Conservation (phyloP, 2,888 invertebrate species). For the Neoscelio sp. region DNA sequence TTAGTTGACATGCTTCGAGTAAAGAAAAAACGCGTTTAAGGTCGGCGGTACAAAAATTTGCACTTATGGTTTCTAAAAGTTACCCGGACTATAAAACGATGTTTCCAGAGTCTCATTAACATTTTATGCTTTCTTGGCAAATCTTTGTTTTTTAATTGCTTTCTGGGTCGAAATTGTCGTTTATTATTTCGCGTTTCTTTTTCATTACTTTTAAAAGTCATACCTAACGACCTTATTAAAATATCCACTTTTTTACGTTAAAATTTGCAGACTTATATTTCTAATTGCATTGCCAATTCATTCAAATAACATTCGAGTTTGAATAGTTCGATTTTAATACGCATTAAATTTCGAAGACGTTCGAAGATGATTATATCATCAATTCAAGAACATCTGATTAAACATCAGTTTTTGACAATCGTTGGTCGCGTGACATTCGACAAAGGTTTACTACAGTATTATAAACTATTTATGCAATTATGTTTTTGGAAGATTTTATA, state of each 20-base stretch:
- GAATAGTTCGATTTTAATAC: too few relatives aligned
- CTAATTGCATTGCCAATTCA: neutral
- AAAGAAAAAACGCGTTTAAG: too few relatives aligned
- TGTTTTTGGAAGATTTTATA: too few relatives aligned
- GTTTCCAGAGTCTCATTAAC: slow-evolving; percentile 45
- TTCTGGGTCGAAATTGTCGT: slow-evolving; percentile 41
- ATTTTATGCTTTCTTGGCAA: slow-evolving; percentile 52
- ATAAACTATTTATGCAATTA: too few relatives aligned
- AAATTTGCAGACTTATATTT: slow-evolving; percentile 2
- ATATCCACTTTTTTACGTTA: neutral
- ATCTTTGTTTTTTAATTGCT: slow-evolving; percentile 50
- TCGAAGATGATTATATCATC: slow-evolving; percentile 37
- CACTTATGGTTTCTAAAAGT: slow-evolving; percentile 40
- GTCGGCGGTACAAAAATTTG: slow-evolving; percentile 38
- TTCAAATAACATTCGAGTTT: too few relatives aligned
- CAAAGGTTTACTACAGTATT: too few relatives aligned
- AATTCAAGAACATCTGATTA: slow-evolving; percentile 30
- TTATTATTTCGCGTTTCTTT: slow-evolving; percentile 9
- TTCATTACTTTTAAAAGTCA: slow-evolving; percentile 49
- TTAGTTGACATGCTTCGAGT: slow-evolving; percentile 10
- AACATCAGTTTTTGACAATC: too few relatives aligned
- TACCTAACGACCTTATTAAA: slow-evolving; percentile 34
- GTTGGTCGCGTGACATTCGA: too few relatives aligned
- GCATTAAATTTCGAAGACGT: slow-evolving; percentile 9
- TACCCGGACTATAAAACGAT: slow-evolving; percentile 43